Evolutionary conservation across 2,888 invertebrate species (phyloP).

Genomic region (Ethmia dodecea): DNA sequence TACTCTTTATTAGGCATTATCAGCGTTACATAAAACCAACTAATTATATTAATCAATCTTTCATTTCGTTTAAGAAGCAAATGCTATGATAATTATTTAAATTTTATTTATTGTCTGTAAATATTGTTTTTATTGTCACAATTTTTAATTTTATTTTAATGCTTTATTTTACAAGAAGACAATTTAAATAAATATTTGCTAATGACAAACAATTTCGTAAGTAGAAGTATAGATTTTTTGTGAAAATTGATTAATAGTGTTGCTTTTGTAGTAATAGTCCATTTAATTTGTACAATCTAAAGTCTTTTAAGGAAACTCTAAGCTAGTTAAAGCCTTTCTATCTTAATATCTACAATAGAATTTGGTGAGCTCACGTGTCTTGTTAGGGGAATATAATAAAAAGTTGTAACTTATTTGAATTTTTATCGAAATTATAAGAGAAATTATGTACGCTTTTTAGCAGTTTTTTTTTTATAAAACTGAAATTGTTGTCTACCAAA

Average conservation of each 20-base stretch:
- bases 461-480: too few relatives aligned
- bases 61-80: conserved; percentile 8
- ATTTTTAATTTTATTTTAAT: too few relatives aligned
- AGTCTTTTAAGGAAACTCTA: conserved; percentile 68
- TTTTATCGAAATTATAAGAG: too few relatives aligned
- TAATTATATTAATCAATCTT: conserved; percentile 14
- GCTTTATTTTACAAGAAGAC: too few relatives aligned
- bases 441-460: too few relatives aligned
- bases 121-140: conserved; percentile 12
- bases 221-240: conserved; percentile 6
- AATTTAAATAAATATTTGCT: neutral
- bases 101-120: conserved; percentile 14
- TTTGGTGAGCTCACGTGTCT: conserved; percentile 9
- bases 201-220: conserved; percentile 7
- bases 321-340: conserved; percentile 74
- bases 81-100: conserved; percentile 6
- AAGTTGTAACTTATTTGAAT: too few relatives aligned
- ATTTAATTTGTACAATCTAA: conserved; percentile 62
- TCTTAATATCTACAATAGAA: conserved; percentile 43
- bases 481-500: too few relatives aligned
- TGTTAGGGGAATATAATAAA: neutral
- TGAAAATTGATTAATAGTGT: conserved; percentile 20
- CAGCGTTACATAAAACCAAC: conserved; percentile 31
- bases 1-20: conserved; percentile 50
- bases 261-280: conserved; percentile 25